phyloP scores from a whole-genome alignment of 2,888 invertebrate genomes.

The Tiliacea aurago region DNA sequence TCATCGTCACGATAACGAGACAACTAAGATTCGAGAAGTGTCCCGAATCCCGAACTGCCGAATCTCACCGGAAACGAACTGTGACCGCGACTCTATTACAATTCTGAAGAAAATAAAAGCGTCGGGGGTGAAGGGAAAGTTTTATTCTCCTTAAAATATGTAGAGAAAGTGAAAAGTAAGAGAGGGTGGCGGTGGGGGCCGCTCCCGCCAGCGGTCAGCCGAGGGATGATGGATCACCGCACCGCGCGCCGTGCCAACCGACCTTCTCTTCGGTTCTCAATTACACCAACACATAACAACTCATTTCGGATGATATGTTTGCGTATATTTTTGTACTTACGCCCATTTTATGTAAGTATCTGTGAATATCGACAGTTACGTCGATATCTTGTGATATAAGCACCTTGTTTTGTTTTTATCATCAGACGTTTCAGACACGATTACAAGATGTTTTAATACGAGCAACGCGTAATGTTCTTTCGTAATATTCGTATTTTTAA shows the following conservation, averaged over 20 bases:
- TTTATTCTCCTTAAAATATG: slow-evolving; percentile 91
- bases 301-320: slow-evolving; percentile 74
- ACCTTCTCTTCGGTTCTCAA: slow-evolving; percentile 86
- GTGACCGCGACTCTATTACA: slow-evolving; percentile 80
- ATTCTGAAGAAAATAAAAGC: slow-evolving; percentile 84
- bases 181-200: slow-evolving; percentile 77
- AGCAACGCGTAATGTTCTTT: neutral
- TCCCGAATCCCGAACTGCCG: slow-evolving; percentile 70
- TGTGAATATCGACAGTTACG: slow-evolving; percentile 50
- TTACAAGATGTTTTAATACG: slow-evolving; percentile 5
- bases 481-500: slow-evolving; percentile 9
- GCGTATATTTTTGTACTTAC: slow-evolving; percentile 62
- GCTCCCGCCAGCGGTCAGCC: slow-evolving; percentile 84
- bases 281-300: slow-evolving; percentile 86
- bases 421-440: slow-evolving; percentile 10
- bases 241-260: slow-evolving; percentile 79
- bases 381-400: slow-evolving; percentile 20
- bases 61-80: slow-evolving; percentile 75
- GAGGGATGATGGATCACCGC: slow-evolving; percentile 90
- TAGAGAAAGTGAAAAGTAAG: slow-evolving; percentile 91
- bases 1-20: slow-evolving; percentile 81
- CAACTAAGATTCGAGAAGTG: slow-evolving; percentile 80
- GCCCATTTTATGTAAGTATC: slow-evolving; percentile 48
- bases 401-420: slow-evolving; percentile 25
- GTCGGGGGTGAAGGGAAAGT: slow-evolving; percentile 85